A percentile compares a stretch with the other conserved stretches of the same genome.
Conservation (phyloP, 2,797 vertebrate species). For the Pelochelys cantorii region DNA sequence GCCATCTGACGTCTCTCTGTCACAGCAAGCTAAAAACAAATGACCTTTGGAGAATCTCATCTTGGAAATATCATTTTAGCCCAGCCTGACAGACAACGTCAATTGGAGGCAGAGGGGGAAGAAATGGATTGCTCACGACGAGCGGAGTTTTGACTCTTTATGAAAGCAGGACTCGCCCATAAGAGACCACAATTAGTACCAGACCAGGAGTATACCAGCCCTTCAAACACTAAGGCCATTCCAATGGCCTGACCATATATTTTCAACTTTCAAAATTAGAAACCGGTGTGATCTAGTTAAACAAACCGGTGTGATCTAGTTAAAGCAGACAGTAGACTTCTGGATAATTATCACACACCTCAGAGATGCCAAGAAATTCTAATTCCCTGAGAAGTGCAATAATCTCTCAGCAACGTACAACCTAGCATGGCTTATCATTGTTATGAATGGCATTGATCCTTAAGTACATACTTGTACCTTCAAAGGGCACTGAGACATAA, state of each 20-base stretch:
- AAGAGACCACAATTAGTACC: background rate
- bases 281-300: background rate
- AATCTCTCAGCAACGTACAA: background rate
- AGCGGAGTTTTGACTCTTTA: background rate
- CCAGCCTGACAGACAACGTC: background rate
- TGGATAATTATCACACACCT: background rate
- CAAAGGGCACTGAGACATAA: rapidly evolving
- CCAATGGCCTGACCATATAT: background rate
- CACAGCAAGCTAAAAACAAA: conserved; percentile 7
- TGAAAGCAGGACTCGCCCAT: background rate
- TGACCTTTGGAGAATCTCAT: conserved; percentile 50
- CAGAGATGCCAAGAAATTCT: background rate
- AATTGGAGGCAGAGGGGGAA: background rate
- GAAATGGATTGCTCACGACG: background rate
- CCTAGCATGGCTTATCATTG: background rate
- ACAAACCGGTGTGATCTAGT: background rate
- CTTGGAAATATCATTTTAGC: conserved; percentile 33
- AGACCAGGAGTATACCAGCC: background rate
- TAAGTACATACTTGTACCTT: background rate
- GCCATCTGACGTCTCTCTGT: background rate
- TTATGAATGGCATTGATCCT: background rate
- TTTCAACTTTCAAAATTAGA: background rate
- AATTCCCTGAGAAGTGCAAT: background rate
- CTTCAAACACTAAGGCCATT: background rate
- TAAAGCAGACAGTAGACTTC: conserved; percentile 5